Evolutionary conservation across 1,140 invertebrate species (phyloP), one percentile per base, ranked within the genome.

Genomic region (Drosophila truncata): DNA sequence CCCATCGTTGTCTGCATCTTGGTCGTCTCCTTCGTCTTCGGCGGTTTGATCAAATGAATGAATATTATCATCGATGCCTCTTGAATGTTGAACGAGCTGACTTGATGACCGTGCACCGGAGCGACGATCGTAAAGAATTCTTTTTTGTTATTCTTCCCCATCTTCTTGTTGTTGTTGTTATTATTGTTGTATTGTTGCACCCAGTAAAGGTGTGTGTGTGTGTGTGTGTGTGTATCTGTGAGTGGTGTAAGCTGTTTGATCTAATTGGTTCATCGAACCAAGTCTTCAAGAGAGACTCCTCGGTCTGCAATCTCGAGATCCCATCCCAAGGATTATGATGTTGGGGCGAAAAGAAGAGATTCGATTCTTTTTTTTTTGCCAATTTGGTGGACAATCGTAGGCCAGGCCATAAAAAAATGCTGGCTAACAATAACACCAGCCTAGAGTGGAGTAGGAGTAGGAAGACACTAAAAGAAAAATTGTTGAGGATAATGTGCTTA

Each of bases 1-100:
- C 64, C 55, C 46, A 50, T 18, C 20, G 60, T 31, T 23, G 74
- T 69, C 52, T 63, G 55, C 69, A 71, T 49, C 35, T 23, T 18
- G 74, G 72, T 82, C 74, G 71, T 63, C 61, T 80, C 82, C 78
- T 72, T 80, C 81, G 76, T 90, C 84, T 80, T 85, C 75, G 85
- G 81, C 85, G 85, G 85, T 90, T 90, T 78, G 86, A 90, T 90
- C 85, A 90, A 90, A 90, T 90, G 85, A 90, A 90, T 90, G 85
- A 90, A 90, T 90, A 90, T 90, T 90, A 90, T 90, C 85, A 90
- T 90, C 85, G 85, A 90, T 90, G 85, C 70, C 85, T 82, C 78
- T 82, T 76, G 81, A 74, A 90, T 81, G 85, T 85, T 88, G 78
- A 90, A 90, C 86, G 75, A 86, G 79, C 82, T 78, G 75, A 82